Percentiles rank a stretch among this genome's conserved stretches.
Evolutionary conservation across 2,797 vertebrate species (phyloP).

Genomic region (Microchirus variegatus): DNA sequence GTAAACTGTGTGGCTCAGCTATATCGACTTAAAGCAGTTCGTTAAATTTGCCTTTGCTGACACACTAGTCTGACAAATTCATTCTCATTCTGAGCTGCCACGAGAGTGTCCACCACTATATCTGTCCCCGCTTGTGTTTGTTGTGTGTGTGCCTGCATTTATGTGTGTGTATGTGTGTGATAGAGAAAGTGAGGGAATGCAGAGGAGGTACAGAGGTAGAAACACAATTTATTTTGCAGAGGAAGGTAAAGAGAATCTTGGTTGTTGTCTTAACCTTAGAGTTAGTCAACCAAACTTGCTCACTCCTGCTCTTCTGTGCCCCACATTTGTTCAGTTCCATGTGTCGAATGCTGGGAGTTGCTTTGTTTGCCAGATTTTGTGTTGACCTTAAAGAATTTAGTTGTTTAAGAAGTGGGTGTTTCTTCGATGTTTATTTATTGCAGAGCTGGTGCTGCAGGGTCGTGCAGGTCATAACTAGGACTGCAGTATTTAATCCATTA

Average conservation of each 20-base stretch:
- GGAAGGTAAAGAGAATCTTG: constrained; percentile 8
- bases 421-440: background rate
- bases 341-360: constrained; percentile 9
- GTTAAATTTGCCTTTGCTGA: constrained; percentile 55
- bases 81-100: constrained; percentile 59
- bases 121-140: constrained; percentile 7
- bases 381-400: background rate
- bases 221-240: constrained; percentile 37
- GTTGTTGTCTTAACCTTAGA: constrained; percentile 35
- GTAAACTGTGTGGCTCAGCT: constrained; percentile 57
- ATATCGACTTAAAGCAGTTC: constrained; percentile 46
- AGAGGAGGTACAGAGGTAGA: constrained; percentile 46
- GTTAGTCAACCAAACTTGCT: constrained; percentile 47
- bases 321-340: constrained; percentile 41
- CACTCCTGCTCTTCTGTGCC: constrained; percentile 8
- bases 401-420: background rate
- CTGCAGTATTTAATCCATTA: background rate
- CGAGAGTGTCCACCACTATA: constrained; percentile 48
- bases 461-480: background rate
- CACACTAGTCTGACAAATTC: constrained; percentile 55
- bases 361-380: constrained; percentile 28
- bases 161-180: background rate
- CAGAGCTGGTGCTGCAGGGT: background rate
- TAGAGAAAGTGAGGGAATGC: constrained; percentile 29
- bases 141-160: background rate